These are phyloP conservation scores for Engystomops pustulosus DNA, from an alignment of 2,113 vertebrate species.

Conservation along the genomic window DNA sequence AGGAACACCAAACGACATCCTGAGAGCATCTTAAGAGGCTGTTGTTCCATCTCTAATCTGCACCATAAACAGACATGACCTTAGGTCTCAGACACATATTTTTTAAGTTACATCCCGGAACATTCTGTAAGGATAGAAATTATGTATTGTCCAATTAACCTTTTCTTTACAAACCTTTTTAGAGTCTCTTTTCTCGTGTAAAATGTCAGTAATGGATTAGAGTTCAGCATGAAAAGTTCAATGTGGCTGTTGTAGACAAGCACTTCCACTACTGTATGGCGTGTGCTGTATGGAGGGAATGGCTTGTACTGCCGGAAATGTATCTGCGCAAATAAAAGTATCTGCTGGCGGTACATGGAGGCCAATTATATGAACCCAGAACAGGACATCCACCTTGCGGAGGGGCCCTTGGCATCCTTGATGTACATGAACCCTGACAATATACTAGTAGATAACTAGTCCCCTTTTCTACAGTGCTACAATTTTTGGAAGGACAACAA, in stretches of 20 bases:
- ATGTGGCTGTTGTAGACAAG: background rate
- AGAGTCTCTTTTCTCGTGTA: background rate
- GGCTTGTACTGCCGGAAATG: background rate
- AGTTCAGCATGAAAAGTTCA: constrained; percentile 23
- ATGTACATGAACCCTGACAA: too few relatives aligned
- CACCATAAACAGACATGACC: background rate
- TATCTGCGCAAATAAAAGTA: too few relatives aligned
- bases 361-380: too few relatives aligned
- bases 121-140: background rate
- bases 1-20: background rate
- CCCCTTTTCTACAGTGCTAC: too few relatives aligned
- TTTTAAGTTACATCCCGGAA: background rate
- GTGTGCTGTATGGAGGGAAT: background rate
- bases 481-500: too few relatives aligned
- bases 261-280: background rate
- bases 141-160: constrained; percentile 8
- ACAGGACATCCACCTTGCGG: too few relatives aligned
- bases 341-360: background rate
- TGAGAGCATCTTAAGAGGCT: background rate
- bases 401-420: too few relatives aligned
- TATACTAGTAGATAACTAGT: too few relatives aligned
- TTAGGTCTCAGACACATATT: background rate
- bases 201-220: constrained; percentile 26
- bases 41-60: background rate
- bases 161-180: constrained; percentile 24